These are phyloP conservation scores for Leptobrachium leishanense DNA, from an alignment of 2,113 vertebrate species.

Conservation along the genomic window DNA sequence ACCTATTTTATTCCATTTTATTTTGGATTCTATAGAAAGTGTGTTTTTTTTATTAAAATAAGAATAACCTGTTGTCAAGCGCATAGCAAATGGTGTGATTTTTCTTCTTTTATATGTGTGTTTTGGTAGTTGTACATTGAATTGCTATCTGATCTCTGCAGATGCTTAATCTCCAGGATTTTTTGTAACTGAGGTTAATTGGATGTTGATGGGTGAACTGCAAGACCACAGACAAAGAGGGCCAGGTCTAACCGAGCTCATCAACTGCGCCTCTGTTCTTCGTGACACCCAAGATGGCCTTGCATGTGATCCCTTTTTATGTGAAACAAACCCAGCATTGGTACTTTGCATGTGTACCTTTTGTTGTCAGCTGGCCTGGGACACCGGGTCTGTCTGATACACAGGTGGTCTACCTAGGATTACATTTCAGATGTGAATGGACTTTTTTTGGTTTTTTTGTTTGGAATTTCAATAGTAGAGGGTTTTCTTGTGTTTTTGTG, in stretches of 20 bases:
- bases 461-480: no score
- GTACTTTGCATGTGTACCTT: constrained; percentile 34
- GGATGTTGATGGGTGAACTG: neutral
- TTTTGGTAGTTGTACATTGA: neutral
- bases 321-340: constrained; percentile 33
- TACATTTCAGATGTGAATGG: constrained; percentile 48
- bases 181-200: neutral
- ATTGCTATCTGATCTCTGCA: neutral
- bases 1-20: no score
- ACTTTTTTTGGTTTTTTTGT: constrained; percentile 57
- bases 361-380: constrained; percentile 52
- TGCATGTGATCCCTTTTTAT: constrained; percentile 40
- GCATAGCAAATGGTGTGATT: no score
- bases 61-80: no score
- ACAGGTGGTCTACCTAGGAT: constrained; percentile 61
- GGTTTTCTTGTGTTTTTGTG: no score
- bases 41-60: no score
- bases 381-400: constrained; percentile 47
- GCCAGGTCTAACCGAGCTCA: constrained; percentile 6
- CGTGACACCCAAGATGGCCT: constrained; percentile 42
- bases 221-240: neutral
- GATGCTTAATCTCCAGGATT: constrained; percentile 8
- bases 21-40: no score
- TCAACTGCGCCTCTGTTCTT: constrained; percentile 34
- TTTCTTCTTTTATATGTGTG: neutral